Base-by-base conservation (phyloP, 2,797 vertebrate species). In the Valencia hispanica region DNA sequence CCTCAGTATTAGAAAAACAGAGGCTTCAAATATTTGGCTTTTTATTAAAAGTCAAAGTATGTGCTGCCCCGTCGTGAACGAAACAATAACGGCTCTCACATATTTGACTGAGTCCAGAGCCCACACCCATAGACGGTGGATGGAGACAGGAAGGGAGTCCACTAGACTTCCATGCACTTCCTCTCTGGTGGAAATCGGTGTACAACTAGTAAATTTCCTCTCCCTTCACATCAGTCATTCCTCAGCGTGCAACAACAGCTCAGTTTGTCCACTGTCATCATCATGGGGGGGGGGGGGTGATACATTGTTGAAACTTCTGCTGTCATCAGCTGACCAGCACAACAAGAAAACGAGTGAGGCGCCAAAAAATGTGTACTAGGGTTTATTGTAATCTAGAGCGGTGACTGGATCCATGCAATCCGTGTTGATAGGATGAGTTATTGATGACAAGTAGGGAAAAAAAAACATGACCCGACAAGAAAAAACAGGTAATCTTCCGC, bases 71-170 rank as follows among this genome's bases (percentile, higher is more conserved):
- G 82, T 51, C 3, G 39, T 14, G 77, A 74, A 36, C 75, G 77
- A 85, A 83, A 70, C 57, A 83, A 73, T 72, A 86, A 80, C 48
- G 68, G 15, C 57, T 43, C 25, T 77, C 65, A 69, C 63, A 86
- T 34, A 81, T 69, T 43, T 75, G 74, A 77, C 83, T 83, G 66
- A 83, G 88, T 72, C 48, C 73, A 15, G 6, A 75, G 81, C 48
- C 84, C 89, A 88, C 79, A 73, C 20, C 43, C 75, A 79, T 20
- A 91, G 91, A 92, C 90, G 78, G 83, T 77, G 72, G 78, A 86
- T 76, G 87, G 90, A 87, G 92, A 92, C 92, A 93, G 93, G 93
- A 94, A 91, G 92, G 92, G 92, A 86, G 91, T 84, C 41, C 36
- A 81, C 76, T 53, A 83, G 83, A 86, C 86, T 83, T 89, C 84